These are phyloP conservation scores for Drosophila triauraria DNA, from an alignment of 1,140 invertebrate genomes.

Conservation along the genomic window DNA sequence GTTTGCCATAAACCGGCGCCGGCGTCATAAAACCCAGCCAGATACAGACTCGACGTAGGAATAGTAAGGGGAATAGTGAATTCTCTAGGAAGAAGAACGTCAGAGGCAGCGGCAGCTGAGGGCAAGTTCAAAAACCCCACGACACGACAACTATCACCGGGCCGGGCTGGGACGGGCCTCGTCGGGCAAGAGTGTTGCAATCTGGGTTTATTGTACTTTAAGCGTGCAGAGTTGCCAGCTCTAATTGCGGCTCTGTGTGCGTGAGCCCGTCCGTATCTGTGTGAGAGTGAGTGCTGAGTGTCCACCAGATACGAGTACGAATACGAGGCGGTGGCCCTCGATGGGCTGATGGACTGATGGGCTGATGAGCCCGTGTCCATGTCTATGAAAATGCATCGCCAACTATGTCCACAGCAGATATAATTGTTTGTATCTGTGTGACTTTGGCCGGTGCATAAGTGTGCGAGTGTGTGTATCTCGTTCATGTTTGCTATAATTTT, in stretches of 20 bases:
- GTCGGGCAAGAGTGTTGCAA: constrained; percentile 46
- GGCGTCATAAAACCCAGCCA: constrained; percentile 55
- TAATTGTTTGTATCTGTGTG: constrained; percentile 66
- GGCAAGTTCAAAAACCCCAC: constrained; percentile 78
- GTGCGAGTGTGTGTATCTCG: constrained; percentile 26
- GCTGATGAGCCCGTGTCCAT: constrained; percentile 45
- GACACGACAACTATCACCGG: constrained; percentile 47
- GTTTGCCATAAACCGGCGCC: constrained; percentile 75
- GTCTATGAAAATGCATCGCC: constrained; percentile 75
- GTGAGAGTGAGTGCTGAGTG: constrained; percentile 24
- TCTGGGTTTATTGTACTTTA: constrained; percentile 81
- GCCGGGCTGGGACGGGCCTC: background rate
- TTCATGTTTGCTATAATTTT: constrained; percentile 68
- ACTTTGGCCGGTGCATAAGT: background rate
- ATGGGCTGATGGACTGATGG: constrained; percentile 19
- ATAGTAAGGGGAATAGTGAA: constrained; percentile 15
- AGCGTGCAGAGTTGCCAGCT: constrained; percentile 62
- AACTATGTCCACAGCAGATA: constrained; percentile 74
- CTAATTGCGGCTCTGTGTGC: constrained; percentile 61
- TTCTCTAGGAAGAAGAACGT: background rate
- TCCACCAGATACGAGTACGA: constrained; percentile 30
- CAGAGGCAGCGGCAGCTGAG: constrained; percentile 8
- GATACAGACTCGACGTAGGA: constrained; percentile 27
- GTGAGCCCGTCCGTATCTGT: constrained; percentile 27
- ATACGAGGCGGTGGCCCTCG: constrained; percentile 33